Evolutionary conservation across 2,113 vertebrate species (phyloP).

Genomic region (Gnathonemus echidnorhynchus): DNA sequence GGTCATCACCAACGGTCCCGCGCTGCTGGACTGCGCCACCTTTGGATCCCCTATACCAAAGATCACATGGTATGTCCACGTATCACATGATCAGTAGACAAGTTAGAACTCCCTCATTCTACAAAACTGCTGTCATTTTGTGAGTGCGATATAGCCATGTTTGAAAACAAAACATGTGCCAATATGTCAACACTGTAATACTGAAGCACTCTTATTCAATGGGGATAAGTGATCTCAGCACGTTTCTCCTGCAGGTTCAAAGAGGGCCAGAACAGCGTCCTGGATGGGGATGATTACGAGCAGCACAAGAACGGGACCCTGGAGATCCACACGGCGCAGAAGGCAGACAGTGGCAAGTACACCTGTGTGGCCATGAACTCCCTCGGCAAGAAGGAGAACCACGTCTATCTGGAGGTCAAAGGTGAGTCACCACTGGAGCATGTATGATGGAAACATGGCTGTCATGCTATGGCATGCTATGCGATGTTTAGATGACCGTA

Average conservation of each 20-base stretch:
- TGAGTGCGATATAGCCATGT: neutral
- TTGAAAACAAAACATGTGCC: neutral
- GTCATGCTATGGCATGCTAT: neutral
- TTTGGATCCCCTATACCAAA: constrained; percentile 87
- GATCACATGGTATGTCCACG: constrained; percentile 77
- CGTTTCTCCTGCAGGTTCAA: constrained; percentile 71
- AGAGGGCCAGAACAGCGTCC: constrained; percentile 72
- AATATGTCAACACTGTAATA: neutral
- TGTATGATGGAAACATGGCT: neutral
- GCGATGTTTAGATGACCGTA: neutral
- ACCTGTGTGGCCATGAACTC: constrained; percentile 87
- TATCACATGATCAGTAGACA: neutral
- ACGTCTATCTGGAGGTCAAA: constrained; percentile 84
- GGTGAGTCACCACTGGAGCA: constrained; percentile 58
- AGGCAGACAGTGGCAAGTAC: constrained; percentile 73
- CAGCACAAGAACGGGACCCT: constrained; percentile 84
- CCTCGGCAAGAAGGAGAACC: constrained; percentile 80
- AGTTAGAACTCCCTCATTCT: neutral
- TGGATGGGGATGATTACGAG: constrained; percentile 67
- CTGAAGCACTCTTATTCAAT: neutral
- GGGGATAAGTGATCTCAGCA: neutral
- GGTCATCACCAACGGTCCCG: constrained; percentile 76
- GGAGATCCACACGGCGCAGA: constrained; percentile 81
- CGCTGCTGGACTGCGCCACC: constrained; percentile 76
- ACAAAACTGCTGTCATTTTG: neutral